Conservation (phyloP, 2,113 vertebrate species). For the Peromyscus maniculatus region DNA sequence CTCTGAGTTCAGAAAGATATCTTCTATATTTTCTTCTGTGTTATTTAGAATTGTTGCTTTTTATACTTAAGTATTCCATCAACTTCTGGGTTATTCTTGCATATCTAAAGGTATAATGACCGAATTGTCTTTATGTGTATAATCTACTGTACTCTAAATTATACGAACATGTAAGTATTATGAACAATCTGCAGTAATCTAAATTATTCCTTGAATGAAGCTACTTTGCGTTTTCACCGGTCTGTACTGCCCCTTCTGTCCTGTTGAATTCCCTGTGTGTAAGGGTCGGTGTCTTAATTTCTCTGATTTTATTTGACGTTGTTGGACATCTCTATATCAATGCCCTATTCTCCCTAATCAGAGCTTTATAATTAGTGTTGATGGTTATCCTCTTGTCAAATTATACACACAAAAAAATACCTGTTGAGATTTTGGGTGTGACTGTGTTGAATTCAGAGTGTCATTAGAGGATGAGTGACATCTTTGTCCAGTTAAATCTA, state of each 20-base stretch:
- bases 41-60: conserved; percentile 32
- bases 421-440: background rate
- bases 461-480: background rate
- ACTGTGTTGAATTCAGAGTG: background rate
- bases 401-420: background rate
- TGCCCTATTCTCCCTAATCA: background rate
- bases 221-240: background rate
- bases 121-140: background rate
- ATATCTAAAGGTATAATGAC: background rate
- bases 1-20: background rate
- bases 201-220: background rate
- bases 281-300: background rate
- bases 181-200: background rate
- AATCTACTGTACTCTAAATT: background rate
- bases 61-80: background rate
- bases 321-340: background rate
- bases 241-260: background rate
- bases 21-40: background rate
- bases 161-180: background rate
- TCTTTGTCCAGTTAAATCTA: background rate
- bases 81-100: background rate
- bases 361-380: background rate
- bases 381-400: background rate
- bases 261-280: background rate
- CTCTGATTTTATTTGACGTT: background rate